Conservation (phyloP, 2,113 vertebrate species). For the Protobothrops mucrosquamatus region DNA sequence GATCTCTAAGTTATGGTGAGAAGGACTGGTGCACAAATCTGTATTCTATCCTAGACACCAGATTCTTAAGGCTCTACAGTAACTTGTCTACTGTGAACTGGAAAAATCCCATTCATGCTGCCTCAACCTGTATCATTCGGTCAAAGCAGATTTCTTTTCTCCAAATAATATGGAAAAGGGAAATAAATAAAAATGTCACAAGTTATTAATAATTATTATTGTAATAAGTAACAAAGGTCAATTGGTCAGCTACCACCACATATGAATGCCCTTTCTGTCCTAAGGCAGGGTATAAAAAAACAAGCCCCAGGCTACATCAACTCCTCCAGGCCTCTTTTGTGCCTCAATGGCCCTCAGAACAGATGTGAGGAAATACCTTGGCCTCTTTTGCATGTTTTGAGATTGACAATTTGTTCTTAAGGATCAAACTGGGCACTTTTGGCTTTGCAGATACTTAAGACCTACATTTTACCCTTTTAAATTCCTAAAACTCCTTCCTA, state of each 20-base stretch:
- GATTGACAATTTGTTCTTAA: background rate
- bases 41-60: slow-evolving; percentile 15
- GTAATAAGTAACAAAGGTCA: background rate
- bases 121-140: background rate
- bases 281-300: background rate
- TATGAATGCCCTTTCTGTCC: background rate
- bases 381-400: background rate
- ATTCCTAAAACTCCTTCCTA: background rate
- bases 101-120: slow-evolving; percentile 17
- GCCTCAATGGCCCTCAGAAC: background rate
- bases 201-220: background rate
- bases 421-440: background rate
- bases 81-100: slow-evolving; percentile 41
- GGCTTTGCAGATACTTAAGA: background rate
- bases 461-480: background rate
- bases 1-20: slow-evolving; percentile 1
- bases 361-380: background rate
- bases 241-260: background rate
- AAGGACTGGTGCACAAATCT: slow-evolving; percentile 28
- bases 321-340: background rate
- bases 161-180: slow-evolving; percentile 27
- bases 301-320: background rate
- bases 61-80: slow-evolving; percentile 21
- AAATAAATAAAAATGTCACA: slow-evolving; percentile 25
- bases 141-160: slow-evolving; percentile 19